Conservation (phyloP, 2,888 invertebrate genomes). For the Cremastinae sp. region DNA sequence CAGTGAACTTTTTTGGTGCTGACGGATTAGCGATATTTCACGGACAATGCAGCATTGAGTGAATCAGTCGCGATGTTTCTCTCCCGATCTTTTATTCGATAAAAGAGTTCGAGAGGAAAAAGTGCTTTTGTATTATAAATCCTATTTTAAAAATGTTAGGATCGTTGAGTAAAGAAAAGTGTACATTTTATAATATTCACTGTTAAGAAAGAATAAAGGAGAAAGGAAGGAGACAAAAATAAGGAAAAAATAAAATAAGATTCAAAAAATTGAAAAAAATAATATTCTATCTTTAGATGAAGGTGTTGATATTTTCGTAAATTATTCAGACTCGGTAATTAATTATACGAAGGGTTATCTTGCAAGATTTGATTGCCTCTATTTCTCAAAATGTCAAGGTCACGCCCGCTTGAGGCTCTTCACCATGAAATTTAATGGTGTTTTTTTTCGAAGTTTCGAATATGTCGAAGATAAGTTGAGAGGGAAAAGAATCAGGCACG, state of each 20-base stretch:
- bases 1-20: conserved; percentile 48
- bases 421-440: conserved; percentile 11
- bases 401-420: conserved; percentile 42
- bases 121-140: conserved; percentile 64
- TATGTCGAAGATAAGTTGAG: not conserved
- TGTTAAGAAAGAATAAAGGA: conserved; percentile 20
- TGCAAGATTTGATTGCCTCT: conserved; percentile 53
- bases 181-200: conserved; percentile 63
- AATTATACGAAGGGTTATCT: conserved; percentile 47
- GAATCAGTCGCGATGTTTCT: conserved; percentile 37
- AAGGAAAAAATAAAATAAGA: not conserved
- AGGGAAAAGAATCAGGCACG: conserved; percentile 27
- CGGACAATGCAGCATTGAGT: conserved; percentile 46
- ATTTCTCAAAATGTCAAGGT: conserved; percentile 70
- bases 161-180: conserved; percentile 59
- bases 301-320: conserved; percentile 5
- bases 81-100: conserved; percentile 16
- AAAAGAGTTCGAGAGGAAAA: conserved; percentile 16
- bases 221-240: conserved; percentile 25
- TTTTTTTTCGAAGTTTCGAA: conserved; percentile 5
- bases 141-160: conserved; percentile 53
- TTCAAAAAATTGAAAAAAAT: too few relatives aligned
- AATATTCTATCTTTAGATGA: not conserved
- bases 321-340: conserved; percentile 46
- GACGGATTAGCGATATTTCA: conserved; percentile 36